A percentile compares a stretch with the other conserved stretches of the same genome.
phyloP scores from a whole-genome alignment of 2,113 vertebrate genomes.

The Monarcha castaneiventris region DNA sequence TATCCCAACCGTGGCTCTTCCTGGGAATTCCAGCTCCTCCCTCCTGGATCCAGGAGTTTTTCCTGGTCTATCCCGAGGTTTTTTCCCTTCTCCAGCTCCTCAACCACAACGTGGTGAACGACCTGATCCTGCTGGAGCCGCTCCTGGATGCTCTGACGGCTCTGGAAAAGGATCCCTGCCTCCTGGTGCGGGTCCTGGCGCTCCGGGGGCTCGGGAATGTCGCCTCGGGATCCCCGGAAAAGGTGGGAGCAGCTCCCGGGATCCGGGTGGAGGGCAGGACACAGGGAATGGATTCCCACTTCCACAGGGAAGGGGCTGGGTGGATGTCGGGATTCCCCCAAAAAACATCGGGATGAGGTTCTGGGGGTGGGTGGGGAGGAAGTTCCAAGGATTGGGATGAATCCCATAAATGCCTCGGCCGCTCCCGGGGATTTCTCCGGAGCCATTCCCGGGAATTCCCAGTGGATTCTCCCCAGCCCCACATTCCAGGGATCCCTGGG shows the following conservation, averaged over 20 bases:
- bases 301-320: neutral
- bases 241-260: neutral
- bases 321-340: neutral
- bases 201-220: neutral
- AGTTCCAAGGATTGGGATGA: neutral
- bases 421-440: neutral
- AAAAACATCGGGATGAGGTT: rapidly evolving
- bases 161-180: neutral
- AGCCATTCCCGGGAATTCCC: neutral
- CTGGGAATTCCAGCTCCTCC: neutral
- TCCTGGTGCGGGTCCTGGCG: neutral
- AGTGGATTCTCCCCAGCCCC: neutral
- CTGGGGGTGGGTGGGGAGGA: neutral
- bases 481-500: neutral
- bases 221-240: neutral
- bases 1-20: neutral
- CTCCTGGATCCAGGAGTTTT: neutral
- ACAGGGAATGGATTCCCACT: neutral
- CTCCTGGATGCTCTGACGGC: neutral
- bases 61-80: neutral
- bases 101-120: neutral
- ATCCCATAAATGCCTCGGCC: rapidly evolving
- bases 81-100: neutral
- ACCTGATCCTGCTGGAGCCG: neutral
- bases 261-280: neutral